Percentiles rank a stretch among this genome's conserved stretches.
phyloP scores from a whole-genome alignment of 2,888 invertebrate genomes.

The Odontothrips loti region DNA sequence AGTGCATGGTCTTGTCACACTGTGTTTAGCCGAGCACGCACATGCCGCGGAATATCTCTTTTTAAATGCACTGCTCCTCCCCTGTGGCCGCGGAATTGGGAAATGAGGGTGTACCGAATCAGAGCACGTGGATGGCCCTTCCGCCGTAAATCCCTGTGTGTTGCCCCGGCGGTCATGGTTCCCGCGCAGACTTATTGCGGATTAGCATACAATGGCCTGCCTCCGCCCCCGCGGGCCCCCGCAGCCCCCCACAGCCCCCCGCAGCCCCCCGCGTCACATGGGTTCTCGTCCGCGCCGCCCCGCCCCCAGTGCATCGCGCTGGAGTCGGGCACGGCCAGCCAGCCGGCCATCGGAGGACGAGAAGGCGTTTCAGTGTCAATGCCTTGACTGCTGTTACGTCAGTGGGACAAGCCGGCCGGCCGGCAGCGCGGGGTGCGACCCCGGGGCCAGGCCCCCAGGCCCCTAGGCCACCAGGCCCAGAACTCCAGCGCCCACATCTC shows the following conservation, averaged over 20 bases:
- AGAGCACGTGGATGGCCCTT: neutral
- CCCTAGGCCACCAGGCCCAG: neutral
- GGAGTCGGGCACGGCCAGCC: too few species aligned
- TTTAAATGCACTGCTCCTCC: too few species aligned
- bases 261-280: neutral
- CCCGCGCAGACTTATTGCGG: neutral
- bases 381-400: conserved; percentile 15
- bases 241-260: too few species aligned
- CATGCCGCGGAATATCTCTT: too few species aligned
- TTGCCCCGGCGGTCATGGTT: neutral
- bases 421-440: neutral
- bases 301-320: neutral
- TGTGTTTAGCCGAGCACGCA: too few species aligned
- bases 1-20: too few species aligned
- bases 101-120: neutral
- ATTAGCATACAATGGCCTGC: conserved; percentile 2
- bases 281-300: neutral
- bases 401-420: neutral
- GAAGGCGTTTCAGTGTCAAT: neutral
- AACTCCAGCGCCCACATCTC: neutral
- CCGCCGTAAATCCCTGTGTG: conserved; percentile 4
- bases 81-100: neutral
- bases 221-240: neutral
- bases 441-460: neutral
- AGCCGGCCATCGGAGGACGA: too few species aligned